These are phyloP conservation scores for Drosophila persimilis DNA, from an alignment of 1,140 invertebrate genomes.

Conservation along the genomic window DNA sequence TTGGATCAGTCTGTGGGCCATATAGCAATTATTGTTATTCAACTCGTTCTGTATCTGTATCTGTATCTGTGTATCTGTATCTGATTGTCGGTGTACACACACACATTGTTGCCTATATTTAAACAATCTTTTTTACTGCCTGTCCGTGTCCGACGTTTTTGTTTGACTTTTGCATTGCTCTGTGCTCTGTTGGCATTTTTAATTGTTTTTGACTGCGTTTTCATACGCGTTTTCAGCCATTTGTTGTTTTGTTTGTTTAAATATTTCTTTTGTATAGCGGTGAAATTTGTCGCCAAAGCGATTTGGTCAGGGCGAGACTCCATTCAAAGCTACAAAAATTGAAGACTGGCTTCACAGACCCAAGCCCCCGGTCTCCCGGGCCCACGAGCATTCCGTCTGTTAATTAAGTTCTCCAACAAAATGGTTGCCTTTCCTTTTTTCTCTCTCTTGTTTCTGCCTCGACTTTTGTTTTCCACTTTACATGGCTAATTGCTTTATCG, in stretches of 20 bases:
- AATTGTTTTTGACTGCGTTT: constrained; percentile 65
- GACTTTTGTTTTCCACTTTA: constrained; percentile 64
- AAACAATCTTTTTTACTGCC: constrained; percentile 31
- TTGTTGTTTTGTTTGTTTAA: constrained; percentile 40
- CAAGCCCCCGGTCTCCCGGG: not conserved
- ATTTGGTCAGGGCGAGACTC: not conserved
- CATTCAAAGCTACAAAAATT: constrained; percentile 37
- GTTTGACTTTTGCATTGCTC: constrained; percentile 71
- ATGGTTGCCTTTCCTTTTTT: constrained; percentile 54
- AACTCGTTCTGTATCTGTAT: constrained; percentile 27
- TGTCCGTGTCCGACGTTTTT: constrained; percentile 36
- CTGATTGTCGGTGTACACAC: not conserved
- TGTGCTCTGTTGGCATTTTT: constrained; percentile 75
- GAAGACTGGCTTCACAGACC: constrained; percentile 7
- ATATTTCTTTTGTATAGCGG: constrained; percentile 46
- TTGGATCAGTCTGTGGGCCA: constrained; percentile 15
- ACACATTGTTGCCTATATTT: constrained; percentile 41
- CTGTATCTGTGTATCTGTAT: constrained; percentile 1
- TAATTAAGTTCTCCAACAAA: constrained; percentile 58
- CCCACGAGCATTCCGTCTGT: constrained; percentile 15
- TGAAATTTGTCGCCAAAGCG: constrained; percentile 55
- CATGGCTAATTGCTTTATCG: constrained; percentile 56
- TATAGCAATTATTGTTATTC: constrained; percentile 44
- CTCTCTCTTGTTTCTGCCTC: constrained; percentile 17
- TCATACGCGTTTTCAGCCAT: constrained; percentile 23